These are phyloP conservation scores for Sisyra terminalis DNA, from an alignment of 2,888 invertebrate species.

Conservation along the genomic window DNA sequence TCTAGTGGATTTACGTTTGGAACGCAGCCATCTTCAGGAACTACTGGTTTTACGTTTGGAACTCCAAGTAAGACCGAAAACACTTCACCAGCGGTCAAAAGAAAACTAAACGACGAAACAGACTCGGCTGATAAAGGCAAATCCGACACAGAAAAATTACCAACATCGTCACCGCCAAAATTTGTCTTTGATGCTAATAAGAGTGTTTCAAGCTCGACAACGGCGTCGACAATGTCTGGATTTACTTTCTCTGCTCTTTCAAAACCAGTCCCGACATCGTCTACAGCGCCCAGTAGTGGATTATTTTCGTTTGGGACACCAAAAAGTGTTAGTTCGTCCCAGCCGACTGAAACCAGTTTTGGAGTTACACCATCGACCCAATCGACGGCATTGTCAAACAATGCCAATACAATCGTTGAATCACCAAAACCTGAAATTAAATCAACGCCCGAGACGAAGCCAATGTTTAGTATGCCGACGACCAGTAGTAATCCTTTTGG, in stretches of 20 bases:
- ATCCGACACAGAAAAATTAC: not conserved
- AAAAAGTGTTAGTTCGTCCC: conserved; percentile 9
- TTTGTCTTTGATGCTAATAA: conserved; percentile 3
- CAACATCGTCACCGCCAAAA: conserved; percentile 8
- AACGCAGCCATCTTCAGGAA: not conserved
- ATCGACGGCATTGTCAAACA: not conserved
- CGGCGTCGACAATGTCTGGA: not conserved
- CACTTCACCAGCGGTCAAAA: too few relatives aligned
- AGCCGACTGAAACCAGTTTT: conserved; percentile 6
- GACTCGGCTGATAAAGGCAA: conserved; percentile 8
- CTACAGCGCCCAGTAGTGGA: conserved; percentile 7
- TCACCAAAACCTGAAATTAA: not conserved
- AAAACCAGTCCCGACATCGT: conserved; percentile 9
- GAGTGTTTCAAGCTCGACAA: conserved; percentile 7
- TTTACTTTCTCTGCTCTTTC: not conserved
- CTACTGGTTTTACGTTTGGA: conserved; percentile 15
- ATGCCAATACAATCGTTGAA: too few relatives aligned
- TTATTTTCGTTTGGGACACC: conserved; percentile 10
- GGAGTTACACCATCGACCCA: too few relatives aligned
- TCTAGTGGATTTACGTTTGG: not conserved
- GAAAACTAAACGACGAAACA: conserved; percentile 11
- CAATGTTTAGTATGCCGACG: conserved; percentile 10
- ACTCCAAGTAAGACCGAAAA: conserved; percentile 5
- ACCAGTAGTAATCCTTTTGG: conserved; percentile 10
- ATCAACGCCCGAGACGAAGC: not conserved